Evolutionary conservation across 2,888 invertebrate genomes (phyloP).

Genomic region (Caenorhabditis becei): DNA sequence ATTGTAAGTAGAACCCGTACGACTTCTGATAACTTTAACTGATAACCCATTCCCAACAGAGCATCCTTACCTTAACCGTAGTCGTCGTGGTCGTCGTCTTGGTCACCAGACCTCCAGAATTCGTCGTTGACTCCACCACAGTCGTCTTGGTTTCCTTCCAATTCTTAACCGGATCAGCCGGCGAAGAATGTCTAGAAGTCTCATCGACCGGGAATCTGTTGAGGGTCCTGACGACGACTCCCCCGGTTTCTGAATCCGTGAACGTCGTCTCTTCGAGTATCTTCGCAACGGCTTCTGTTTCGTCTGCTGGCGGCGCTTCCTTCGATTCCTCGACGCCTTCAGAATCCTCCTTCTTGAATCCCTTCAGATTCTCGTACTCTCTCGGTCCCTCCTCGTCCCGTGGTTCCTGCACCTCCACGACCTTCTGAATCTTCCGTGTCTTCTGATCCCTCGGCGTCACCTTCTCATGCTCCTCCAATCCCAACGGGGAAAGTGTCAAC

Average conservation of each 20-base stretch:
- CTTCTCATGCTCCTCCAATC: slow-evolving; percentile 73
- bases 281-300: slow-evolving; percentile 6
- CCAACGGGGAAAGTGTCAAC: slow-evolving; percentile 69
- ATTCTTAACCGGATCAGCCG: slow-evolving; percentile 51
- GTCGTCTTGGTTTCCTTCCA: slow-evolving; percentile 54
- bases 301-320: neutral
- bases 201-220: slow-evolving; percentile 41
- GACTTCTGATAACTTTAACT: no score
- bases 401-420: slow-evolving; percentile 19
- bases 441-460: slow-evolving; percentile 56
- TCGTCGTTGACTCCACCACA: slow-evolving; percentile 28
- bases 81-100: slow-evolving; percentile 55
- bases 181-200: slow-evolving; percentile 46
- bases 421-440: no score
- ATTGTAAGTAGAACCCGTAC: no score
- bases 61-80: slow-evolving; percentile 49
- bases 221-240: slow-evolving; percentile 31
- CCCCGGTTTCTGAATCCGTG: slow-evolving; percentile 70
- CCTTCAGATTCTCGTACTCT: no score
- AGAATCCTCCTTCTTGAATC: no score
- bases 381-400: no score
- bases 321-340: neutral
- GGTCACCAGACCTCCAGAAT: slow-evolving; percentile 18
- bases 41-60: no score
- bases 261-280: slow-evolving; percentile 53